Evolutionary conservation across 2,797 vertebrate genomes (phyloP).

Genomic region (Euphonia xanthogaster): DNA sequence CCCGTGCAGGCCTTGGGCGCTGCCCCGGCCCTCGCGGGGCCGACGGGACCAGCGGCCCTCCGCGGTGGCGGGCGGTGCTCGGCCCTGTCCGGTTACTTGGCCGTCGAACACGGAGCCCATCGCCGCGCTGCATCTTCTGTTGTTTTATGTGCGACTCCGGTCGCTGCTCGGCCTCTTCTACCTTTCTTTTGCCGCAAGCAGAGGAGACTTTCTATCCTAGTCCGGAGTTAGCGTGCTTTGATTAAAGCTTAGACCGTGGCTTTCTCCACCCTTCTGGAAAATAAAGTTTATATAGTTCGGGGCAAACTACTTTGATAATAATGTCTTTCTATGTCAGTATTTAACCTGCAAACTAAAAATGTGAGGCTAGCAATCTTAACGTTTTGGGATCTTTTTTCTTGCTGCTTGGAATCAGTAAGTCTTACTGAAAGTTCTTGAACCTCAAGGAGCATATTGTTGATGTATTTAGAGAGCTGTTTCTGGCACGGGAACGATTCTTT

Average conservation of each 20-base stretch:
- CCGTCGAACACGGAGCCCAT: background rate
- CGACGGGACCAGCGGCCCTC: background rate
- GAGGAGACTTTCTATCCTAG: background rate
- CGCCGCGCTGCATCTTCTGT: background rate
- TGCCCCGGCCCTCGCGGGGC: background rate
- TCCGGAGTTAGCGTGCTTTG: background rate
- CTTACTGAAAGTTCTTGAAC: background rate
- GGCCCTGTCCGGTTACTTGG: background rate
- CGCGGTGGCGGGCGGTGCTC: background rate
- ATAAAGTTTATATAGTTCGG: background rate
- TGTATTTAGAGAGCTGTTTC: background rate
- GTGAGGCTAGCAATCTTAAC: background rate
- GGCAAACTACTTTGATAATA: background rate
- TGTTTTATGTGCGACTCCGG: background rate
- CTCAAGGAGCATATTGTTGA: background rate
- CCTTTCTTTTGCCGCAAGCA: background rate
- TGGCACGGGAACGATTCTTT: background rate
- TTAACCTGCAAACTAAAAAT: background rate
- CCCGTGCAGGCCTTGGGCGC: background rate
- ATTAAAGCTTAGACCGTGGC: background rate
- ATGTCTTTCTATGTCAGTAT: background rate
- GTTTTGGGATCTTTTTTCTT: accelerated
- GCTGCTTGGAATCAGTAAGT: background rate
- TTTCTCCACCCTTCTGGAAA: background rate
- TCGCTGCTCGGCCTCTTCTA: background rate